A percentile compares a stretch with the other conserved stretches of the same genome.
These are phyloP conservation scores for Lobophora halterata DNA, from an alignment of 2,888 invertebrate species.

Conservation along the genomic window DNA sequence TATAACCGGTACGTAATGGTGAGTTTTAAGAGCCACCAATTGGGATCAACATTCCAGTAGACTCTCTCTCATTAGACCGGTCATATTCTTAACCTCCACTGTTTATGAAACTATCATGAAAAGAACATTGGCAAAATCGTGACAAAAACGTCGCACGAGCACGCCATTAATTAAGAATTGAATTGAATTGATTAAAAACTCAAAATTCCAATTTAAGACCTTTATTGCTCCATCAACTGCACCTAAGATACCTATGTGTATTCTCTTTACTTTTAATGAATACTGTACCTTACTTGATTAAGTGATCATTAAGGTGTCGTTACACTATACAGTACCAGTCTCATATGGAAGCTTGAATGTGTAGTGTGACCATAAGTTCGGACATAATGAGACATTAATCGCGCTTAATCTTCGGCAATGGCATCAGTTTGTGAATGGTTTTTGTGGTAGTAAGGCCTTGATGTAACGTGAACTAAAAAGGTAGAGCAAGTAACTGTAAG, in stretches of 20 bases:
- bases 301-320: slow-evolving; percentile 62
- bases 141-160: too few relatives aligned
- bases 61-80: too few relatives aligned
- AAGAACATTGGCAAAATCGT: too few relatives aligned
- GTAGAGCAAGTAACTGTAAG: too few relatives aligned
- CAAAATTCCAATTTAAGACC: too few relatives aligned
- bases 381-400: slow-evolving; percentile 50
- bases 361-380: slow-evolving; percentile 51
- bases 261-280: slow-evolving; percentile 39
- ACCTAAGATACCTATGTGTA: background rate
- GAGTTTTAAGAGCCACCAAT: background rate
- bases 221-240: background rate
- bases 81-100: too few relatives aligned
- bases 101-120: too few relatives aligned
- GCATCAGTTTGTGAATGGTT: slow-evolving; percentile 16
- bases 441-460: slow-evolving; percentile 8
- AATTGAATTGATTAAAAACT: too few relatives aligned
- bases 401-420: slow-evolving; percentile 45
- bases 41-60: too few relatives aligned
- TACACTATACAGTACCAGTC: slow-evolving; percentile 42
- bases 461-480: slow-evolving; percentile 1
- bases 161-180: too few relatives aligned
- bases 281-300: slow-evolving; percentile 52
- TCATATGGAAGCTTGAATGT: slow-evolving; percentile 47
- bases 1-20: slow-evolving; percentile 26